A percentile compares a stretch with the other conserved stretches of the same genome.
These are phyloP conservation scores for Empis stercorea DNA, from an alignment of 2,888 invertebrate species.

Conservation along the genomic window DNA sequence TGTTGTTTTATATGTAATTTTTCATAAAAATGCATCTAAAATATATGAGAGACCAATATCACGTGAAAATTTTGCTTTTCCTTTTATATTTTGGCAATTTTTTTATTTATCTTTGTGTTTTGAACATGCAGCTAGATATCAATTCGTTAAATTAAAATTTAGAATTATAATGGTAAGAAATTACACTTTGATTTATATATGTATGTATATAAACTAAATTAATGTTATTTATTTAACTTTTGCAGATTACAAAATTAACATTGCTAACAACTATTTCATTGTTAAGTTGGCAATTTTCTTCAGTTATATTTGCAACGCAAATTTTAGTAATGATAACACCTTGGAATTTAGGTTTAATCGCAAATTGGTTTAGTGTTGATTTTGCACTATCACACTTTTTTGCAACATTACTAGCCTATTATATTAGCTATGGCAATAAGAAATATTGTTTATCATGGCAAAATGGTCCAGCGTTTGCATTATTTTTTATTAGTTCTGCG, in stretches of 20 bases:
- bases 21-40: conserved; percentile 70
- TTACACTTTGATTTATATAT: not conserved
- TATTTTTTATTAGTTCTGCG: conserved; percentile 23
- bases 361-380: conserved; percentile 27
- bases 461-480: conserved; percentile 25
- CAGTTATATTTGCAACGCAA: conserved; percentile 69
- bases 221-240: too few species aligned
- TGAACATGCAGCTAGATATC: conserved; percentile 22
- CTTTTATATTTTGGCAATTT: conserved; percentile 62
- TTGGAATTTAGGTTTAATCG: conserved; percentile 45
- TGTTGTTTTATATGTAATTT: conserved; percentile 60
- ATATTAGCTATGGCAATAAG: conserved; percentile 28
- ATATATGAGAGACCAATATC: conserved; percentile 80
- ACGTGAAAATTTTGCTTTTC: conserved; percentile 75
- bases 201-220: too few species aligned
- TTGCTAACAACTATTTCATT: conserved; percentile 28
- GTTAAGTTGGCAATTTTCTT: conserved; percentile 68
- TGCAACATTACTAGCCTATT: conserved; percentile 26
- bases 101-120: conserved; percentile 49
- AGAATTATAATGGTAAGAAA: conserved; percentile 15
- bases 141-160: not conserved
- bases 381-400: conserved; percentile 30
- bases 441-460: conserved; percentile 32
- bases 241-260: conserved; percentile 27
- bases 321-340: conserved; percentile 56